Evolutionary conservation across 2,888 invertebrate genomes (phyloP).

Genomic region (Empis livida): DNA sequence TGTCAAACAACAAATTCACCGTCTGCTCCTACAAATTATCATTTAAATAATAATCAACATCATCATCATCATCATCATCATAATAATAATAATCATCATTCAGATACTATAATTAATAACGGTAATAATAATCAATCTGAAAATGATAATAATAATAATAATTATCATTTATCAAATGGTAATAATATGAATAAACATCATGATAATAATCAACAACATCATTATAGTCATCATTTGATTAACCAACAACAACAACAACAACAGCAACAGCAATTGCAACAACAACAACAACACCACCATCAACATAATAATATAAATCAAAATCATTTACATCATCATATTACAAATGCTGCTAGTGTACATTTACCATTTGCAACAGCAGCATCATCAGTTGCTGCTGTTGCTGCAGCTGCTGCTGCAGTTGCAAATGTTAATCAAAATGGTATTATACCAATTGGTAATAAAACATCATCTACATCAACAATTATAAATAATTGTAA

Average conservation of each 20-base stretch:
- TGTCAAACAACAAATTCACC: slow-evolving; percentile 2
- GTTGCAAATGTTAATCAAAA: background rate
- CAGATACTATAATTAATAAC: no score
- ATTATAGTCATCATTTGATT: no score
- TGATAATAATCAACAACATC: no score
- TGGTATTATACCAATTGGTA: background rate
- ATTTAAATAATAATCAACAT: slow-evolving; percentile 24
- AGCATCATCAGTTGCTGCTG: slow-evolving; percentile 5
- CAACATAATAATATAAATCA: background rate
- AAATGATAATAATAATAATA: background rate
- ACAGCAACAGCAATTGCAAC: no score
- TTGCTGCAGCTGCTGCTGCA: slow-evolving; percentile 16
- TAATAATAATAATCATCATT: slow-evolving; percentile 15
- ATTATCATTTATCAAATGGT: background rate
- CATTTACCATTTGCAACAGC: slow-evolving; percentile 1
- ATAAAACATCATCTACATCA: background rate
- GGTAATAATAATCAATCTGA: background rate
- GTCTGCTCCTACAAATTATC: slow-evolving; percentile 8
- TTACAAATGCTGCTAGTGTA: background rate
- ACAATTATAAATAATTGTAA: background rate
- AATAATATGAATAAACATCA: background rate
- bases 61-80: slow-evolving; percentile 16
- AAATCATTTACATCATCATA: background rate
- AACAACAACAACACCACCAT: no score
- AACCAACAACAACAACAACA: no score